These are phyloP conservation scores for Choristoneura rosaceana DNA, from an alignment of 2,888 invertebrate genomes.

Conservation along the genomic window DNA sequence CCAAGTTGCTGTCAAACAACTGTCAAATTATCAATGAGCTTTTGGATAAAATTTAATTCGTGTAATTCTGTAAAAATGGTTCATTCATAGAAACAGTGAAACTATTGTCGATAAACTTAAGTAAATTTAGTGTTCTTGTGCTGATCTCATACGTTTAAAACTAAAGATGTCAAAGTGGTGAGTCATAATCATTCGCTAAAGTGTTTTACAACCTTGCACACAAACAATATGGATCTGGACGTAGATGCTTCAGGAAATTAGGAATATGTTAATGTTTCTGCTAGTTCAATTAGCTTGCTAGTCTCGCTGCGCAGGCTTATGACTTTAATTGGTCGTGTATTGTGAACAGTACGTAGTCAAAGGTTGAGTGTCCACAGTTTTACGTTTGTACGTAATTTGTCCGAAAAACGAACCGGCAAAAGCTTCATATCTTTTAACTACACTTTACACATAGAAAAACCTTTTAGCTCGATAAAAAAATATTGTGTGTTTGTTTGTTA, in stretches of 20 bases:
- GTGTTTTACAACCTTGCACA: conserved; percentile 21
- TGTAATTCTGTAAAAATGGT: conserved; percentile 35
- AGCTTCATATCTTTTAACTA: not conserved
- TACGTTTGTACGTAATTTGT: conserved; percentile 3
- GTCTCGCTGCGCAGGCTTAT: not conserved
- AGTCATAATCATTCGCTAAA: conserved; percentile 47
- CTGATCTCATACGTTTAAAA: conserved; percentile 33
- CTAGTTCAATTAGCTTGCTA: conserved; percentile 1
- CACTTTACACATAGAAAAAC: not conserved
- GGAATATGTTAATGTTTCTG: not conserved
- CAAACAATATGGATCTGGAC: conserved; percentile 25
- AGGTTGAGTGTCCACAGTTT: not conserved
- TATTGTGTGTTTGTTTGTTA: no score
- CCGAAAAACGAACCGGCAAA: conserved; percentile 25
- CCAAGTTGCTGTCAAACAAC: conserved; percentile 10
- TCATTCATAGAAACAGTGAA: conserved; percentile 5
- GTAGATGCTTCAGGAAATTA: conserved; percentile 19
- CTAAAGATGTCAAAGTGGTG: conserved; percentile 76
- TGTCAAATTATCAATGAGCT: conserved; percentile 35
- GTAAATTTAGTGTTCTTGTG: conserved; percentile 8
- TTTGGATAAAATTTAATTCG: conserved; percentile 13
- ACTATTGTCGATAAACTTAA: conserved; percentile 4
- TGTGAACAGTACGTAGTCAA: not conserved
- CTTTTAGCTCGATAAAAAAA: not conserved
- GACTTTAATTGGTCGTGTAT: not conserved